These are phyloP conservation scores for Montipora efflorescens DNA, from an alignment of 64 coral and sea anemone species.

Conservation along the genomic window DNA sequence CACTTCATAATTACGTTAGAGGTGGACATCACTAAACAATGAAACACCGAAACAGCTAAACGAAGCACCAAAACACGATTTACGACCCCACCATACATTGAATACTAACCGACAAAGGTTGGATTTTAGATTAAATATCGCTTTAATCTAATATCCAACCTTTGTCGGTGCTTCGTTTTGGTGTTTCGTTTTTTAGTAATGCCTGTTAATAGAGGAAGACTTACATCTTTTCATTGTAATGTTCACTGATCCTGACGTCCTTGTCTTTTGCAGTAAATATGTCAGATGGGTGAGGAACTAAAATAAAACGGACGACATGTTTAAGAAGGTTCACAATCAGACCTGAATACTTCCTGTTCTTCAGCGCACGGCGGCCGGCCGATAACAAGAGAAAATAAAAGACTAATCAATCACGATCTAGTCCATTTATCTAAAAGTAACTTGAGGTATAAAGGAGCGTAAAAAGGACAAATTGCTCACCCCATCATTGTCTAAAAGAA, in stretches of 20 bases:
- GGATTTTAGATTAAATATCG: too few relatives aligned
- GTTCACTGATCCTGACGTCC: constrained; percentile 74
- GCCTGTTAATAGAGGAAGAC: neutral
- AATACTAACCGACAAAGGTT: too few relatives aligned
- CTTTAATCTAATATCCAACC: too few relatives aligned
- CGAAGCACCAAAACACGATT: too few relatives aligned
- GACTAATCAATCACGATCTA: neutral
- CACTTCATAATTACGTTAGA: too few relatives aligned
- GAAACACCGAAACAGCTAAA: too few relatives aligned
- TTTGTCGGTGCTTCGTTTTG: too few relatives aligned
- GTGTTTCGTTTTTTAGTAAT: too few relatives aligned
- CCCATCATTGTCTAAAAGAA: constrained; percentile 95
- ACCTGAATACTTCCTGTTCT: neutral
- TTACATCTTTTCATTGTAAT: constrained; percentile 98
- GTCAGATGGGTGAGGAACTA: constrained; percentile 97
- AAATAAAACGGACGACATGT: constrained; percentile 11
- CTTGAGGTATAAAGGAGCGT: neutral
- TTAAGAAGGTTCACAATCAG: neutral
- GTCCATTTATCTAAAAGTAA: neutral
- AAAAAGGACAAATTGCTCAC: constrained; percentile 55
- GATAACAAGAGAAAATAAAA: neutral
- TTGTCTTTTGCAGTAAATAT: constrained; percentile 83
- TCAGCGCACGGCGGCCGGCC: neutral
- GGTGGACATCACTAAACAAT: too few relatives aligned
- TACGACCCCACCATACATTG: too few relatives aligned